These are phyloP conservation scores for Leptothorax acervorum DNA, from an alignment of 2,888 invertebrate genomes.

Conservation along the genomic window DNA sequence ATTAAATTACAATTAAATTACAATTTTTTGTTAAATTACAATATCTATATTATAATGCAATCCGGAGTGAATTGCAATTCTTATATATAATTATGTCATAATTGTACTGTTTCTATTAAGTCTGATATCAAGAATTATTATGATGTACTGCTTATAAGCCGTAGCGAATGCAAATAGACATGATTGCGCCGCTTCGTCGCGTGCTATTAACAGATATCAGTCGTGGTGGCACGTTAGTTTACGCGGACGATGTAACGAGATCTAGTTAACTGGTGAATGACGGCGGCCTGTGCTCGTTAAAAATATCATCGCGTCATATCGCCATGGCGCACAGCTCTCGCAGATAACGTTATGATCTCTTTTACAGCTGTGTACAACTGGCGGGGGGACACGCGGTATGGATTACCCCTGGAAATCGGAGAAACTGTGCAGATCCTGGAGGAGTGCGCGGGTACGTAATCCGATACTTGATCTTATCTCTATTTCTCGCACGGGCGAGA, in stretches of 20 bases:
- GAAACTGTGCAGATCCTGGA: slow-evolving; percentile 97
- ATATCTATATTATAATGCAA: background rate
- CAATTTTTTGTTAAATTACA: background rate
- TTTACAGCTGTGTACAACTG: slow-evolving; percentile 96
- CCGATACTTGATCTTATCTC: slow-evolving; percentile 47
- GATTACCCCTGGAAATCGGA: slow-evolving; percentile 95
- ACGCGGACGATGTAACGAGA: slow-evolving; percentile 29
- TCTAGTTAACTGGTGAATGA: slow-evolving; percentile 38
- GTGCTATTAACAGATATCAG: slow-evolving; percentile 11
- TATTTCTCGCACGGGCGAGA: background rate
- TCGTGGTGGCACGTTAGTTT: slow-evolving; percentile 6
- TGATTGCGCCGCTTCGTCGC: background rate
- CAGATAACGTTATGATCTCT: slow-evolving; percentile 42
- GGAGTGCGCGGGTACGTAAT: slow-evolving; percentile 91
- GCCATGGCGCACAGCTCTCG: background rate
- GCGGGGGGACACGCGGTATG: slow-evolving; percentile 94
- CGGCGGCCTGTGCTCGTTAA: slow-evolving; percentile 19
- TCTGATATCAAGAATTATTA: background rate
- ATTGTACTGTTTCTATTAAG: background rate
- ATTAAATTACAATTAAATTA: background rate
- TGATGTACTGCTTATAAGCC: background rate
- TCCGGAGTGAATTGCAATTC: background rate
- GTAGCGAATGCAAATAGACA: background rate
- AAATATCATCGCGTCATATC: slow-evolving; percentile 43
- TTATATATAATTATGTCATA: background rate